Base-by-base conservation (phyloP, 2,113 vertebrate genomes). In the Psittacula cyanocephala region DNA sequence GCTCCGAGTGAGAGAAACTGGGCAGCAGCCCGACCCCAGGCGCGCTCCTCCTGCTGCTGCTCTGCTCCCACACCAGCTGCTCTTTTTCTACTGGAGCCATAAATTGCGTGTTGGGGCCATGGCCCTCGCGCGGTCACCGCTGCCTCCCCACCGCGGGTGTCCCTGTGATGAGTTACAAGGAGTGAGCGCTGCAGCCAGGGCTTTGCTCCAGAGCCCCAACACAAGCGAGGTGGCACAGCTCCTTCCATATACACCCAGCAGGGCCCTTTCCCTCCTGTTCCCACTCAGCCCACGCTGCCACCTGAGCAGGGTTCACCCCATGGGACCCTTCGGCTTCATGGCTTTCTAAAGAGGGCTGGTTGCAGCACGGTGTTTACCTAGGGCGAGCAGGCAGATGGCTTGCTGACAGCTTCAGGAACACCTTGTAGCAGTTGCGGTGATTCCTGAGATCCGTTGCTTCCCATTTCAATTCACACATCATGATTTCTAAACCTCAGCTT, bases 351-450 rank as follows among this genome's bases (percentile, higher is more conserved):
- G 35, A 23, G 74, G 41, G 80, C 68, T 12, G 92, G 78, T 81
- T 3, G 15, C 15, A 15, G 75, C 4, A 8, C 4, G 0, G 50
- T 85, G 86, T 94, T 97, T 93, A 92, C 93, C 93, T 19, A 87
- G 47, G 85, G 92, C n/a, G 18, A 75, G 95, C 37, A 9, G 93
- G 95, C 96, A 96, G 95, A 91, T 91, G 95, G 74, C 94, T 95
- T 96, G 96, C 92, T 96, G 97, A 97, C 96, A 97, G 96, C 93
- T 95, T 96, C 96, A 96, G 93, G 88, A 96, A 97, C 96, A 97
- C 97, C 97, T 96, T 94, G 95, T 47, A 96, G 96, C 94, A 81
- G 93, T 95, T 94, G 94, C 24, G 93, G 97, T 86, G 93, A 92
- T 96, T 95, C 95, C 71, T 8, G 18, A 92, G 93, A 95, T 95